Evolutionary conservation across 2,797 vertebrate species (phyloP).

Genomic region (Siniperca scherzeri): DNA sequence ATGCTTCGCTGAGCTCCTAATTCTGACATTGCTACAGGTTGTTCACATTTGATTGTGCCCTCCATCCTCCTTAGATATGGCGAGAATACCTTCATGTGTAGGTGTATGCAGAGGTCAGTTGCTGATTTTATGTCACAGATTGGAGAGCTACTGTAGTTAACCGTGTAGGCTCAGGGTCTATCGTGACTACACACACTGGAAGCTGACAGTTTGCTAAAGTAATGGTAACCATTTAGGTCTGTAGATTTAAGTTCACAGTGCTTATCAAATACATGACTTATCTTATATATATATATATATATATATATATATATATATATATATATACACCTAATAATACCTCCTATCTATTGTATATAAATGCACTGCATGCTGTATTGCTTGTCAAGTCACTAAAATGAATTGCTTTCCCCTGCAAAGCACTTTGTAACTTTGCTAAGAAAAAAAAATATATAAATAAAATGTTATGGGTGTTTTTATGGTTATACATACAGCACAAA

Average conservation of each 20-base stretch:
- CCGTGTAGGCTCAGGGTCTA: neutral
- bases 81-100: neutral
- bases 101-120: neutral
- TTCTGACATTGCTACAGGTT: neutral
- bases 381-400: neutral
- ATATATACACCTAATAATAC: too few relatives aligned
- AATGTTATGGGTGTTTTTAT: too few relatives aligned
- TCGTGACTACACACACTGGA: constrained; percentile 5
- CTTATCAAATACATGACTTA: neutral
- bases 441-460: neutral
- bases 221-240: constrained; percentile 11
- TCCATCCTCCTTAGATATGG: neutral
- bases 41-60: neutral
- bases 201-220: constrained; percentile 1
- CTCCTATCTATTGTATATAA: neutral
- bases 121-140: constrained; percentile 6
- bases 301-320: too few relatives aligned
- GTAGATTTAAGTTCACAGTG: neutral
- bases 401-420: neutral
- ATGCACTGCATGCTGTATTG: neutral
- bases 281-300: neutral
- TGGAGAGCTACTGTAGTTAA: constrained; percentile 9
- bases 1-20: neutral
- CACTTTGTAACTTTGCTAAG: neutral
- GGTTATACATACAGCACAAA: neutral